These are phyloP conservation scores for Drosophila asahinai DNA, from an alignment of 1,140 invertebrate genomes.

Conservation along the genomic window DNA sequence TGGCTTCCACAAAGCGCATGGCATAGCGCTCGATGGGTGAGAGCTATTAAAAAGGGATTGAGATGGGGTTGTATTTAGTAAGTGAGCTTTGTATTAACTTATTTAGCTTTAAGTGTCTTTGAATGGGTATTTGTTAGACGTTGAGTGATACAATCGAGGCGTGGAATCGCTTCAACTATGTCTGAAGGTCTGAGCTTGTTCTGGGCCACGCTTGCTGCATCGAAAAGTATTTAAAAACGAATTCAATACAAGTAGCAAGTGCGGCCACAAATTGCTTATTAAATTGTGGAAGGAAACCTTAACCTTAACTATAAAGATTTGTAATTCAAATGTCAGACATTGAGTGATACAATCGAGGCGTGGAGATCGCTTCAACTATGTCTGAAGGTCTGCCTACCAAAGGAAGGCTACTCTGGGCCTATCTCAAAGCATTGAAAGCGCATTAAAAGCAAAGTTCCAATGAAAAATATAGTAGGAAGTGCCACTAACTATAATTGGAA, in stretches of 20 bases:
- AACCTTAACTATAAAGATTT: no score
- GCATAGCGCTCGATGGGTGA: conserved; percentile 97
- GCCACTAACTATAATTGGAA: conserved; percentile 2
- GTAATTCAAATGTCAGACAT: conserved; percentile 58
- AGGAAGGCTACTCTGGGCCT: conserved; percentile 53
- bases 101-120: no score
- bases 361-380: conserved; percentile 77
- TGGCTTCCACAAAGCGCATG: conserved; percentile 95
- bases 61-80: conserved; percentile 23
- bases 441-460: conserved; percentile 9
- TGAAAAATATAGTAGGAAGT: conserved; percentile 15
- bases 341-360: conserved; percentile 85
- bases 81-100: not conserved
- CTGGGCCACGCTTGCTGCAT: conserved; percentile 57
- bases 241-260: conserved; percentile 33
- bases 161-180: conserved; percentile 81
- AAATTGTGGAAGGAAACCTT: no score
- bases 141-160: conserved; percentile 85
- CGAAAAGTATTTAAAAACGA: conserved; percentile 25
- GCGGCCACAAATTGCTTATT: conserved; percentile 27
- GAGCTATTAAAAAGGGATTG: conserved; percentile 87
- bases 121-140: conserved; percentile 42
- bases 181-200: conserved; percentile 75
- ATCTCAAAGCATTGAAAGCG: conserved; percentile 24
- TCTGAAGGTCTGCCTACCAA: conserved; percentile 66